phyloP scores from a whole-genome alignment of 1,140 invertebrate species.

The Zaprionus tsacasi region DNA sequence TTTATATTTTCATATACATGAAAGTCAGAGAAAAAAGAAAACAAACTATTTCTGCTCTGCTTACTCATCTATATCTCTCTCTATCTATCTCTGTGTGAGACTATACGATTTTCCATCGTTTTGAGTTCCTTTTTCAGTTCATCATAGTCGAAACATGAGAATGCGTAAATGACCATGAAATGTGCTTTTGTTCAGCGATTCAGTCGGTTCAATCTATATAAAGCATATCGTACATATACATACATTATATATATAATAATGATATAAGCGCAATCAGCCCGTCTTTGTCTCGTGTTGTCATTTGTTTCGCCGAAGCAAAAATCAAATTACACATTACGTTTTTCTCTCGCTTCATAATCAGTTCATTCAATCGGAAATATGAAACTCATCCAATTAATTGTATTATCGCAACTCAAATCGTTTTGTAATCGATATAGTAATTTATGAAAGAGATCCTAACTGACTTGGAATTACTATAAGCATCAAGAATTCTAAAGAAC shows the following conservation, averaged over 20 bases:
- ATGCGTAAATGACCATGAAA: constrained; percentile 73
- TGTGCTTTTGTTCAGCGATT: constrained; percentile 52
- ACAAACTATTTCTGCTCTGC: constrained; percentile 11
- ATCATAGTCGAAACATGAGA: constrained; percentile 34
- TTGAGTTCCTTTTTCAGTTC: constrained; percentile 30
- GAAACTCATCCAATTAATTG: neutral
- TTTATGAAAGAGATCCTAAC: neutral
- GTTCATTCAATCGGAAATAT: constrained; percentile 8
- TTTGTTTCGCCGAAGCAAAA: constrained; percentile 64
- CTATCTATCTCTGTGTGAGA: neutral
- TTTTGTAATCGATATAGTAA: neutral
- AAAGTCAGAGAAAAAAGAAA: neutral
- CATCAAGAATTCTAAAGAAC: neutral
- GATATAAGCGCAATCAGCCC: constrained; percentile 10
- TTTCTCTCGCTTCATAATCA: neutral
- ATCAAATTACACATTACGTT: neutral
- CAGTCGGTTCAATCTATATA: neutral
- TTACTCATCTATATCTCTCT: constrained; percentile 12
- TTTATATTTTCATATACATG: neutral
- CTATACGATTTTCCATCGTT: constrained; percentile 19
- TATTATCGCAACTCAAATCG: neutral
- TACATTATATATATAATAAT: neutral
- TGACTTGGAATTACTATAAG: too few relatives aligned
- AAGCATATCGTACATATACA: neutral
- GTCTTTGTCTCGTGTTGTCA: constrained; percentile 29